Evolutionary conservation across 2,888 invertebrate genomes (phyloP), one percentile per base, ranked within the genome.

Genomic region (Drosophila limbata): DNA sequence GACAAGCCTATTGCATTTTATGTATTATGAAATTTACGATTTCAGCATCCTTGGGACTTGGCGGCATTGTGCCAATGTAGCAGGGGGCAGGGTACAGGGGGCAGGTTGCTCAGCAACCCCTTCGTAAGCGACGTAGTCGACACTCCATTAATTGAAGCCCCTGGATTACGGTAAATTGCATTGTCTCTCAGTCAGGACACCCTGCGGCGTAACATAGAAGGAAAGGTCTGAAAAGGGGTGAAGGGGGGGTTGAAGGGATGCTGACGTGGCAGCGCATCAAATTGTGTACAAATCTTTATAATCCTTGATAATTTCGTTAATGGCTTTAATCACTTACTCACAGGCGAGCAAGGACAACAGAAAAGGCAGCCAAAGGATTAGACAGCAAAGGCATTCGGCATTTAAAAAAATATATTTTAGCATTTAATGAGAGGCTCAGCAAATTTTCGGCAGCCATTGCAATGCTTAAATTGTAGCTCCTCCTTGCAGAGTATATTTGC

Each of bases 271-370:
- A 53, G 69, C 73, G 73, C 88, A 85, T 78, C 74, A 79, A 86
- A 87, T 88, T 78, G 79, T 77, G 74, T 75, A 83, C 78, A 91
- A 91, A 91, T 91, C 91, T 85, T 84, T 85, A 87, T 91, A 91
- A 91, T 92, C 91, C 90, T 67, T 87, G 90, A 91, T 91, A 91
- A 91, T 91, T 91, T 91, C 87, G 90, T 92, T 92, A 91, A 91
- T 91, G 91, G 91, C 80, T 91, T 91, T 91, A 91, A 91, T 91
- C 91, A 91, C 88, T 90, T 84, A 85, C 89, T 68, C 73, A 40
- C 87, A 85, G 86, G 56, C 68, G 59, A 33, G 68, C 44, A n/a
- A 40, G 40, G 17, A 51, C 37, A 44, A 42, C 13, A 68, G 66
- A 17, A 21, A 37, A 17, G 21, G 42, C 42, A 40, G 51, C 19